phyloP scores from a whole-genome alignment of 1,140 invertebrate genomes.

The Liolophura sinensis region DNA sequence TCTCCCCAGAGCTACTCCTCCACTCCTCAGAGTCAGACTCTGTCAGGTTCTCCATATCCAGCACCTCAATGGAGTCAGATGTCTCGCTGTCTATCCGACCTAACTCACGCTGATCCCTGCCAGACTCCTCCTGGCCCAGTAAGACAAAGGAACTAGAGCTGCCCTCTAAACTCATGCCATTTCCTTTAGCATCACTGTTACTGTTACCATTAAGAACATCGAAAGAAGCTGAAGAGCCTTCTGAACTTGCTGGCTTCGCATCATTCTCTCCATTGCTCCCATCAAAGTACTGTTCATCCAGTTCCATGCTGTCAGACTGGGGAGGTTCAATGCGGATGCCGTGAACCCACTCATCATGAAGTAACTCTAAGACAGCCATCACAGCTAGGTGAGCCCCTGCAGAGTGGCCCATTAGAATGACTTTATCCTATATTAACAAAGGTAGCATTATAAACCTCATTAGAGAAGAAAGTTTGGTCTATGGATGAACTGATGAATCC shows the following conservation, averaged over 20 bases:
- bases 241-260: neutral
- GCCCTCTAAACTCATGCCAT: slow-evolving; percentile 15
- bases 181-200: too few relatives aligned
- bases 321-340: neutral
- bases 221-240: too few relatives aligned
- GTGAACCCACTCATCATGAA: slow-evolving; percentile 33
- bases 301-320: neutral
- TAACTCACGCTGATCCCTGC: neutral
- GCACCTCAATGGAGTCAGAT: neutral
- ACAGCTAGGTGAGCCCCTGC: slow-evolving; percentile 51
- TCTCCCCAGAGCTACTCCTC: slow-evolving; percentile 18
- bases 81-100: neutral
- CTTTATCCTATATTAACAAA: slow-evolving; percentile 38
- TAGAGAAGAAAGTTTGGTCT: too few relatives aligned
- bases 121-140: slow-evolving; percentile 22
- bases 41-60: slow-evolving; percentile 1
- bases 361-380: slow-evolving; percentile 50
- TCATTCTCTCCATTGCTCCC: neutral
- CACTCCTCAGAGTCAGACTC: neutral
- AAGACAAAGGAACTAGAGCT: slow-evolving; percentile 43
- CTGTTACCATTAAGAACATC: too few relatives aligned
- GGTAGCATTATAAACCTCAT: too few relatives aligned
- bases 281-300: slow-evolving; percentile 5
- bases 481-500: too few relatives aligned
- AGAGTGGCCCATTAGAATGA: slow-evolving; percentile 54